A percentile compares a stretch with the other conserved stretches of the same genome.
These are phyloP conservation scores for Orientallactaga bullata DNA, from an alignment of 2,113 vertebrate genomes.

Conservation along the genomic window DNA sequence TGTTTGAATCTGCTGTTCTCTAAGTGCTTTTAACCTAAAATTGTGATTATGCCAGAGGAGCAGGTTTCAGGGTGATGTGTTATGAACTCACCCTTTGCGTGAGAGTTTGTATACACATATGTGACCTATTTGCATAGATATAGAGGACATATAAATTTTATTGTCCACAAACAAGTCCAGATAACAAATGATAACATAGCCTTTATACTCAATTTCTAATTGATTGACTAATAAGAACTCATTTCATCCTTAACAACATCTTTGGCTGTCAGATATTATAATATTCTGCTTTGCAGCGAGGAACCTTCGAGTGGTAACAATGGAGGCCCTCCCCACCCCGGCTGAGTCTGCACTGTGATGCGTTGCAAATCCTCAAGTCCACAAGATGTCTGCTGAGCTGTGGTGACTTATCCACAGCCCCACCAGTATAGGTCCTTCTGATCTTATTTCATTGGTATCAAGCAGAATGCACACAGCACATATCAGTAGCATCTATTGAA, in stretches of 20 bases:
- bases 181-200: not conserved
- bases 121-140: no score
- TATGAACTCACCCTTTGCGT: not conserved
- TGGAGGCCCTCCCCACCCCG: fast-evolving
- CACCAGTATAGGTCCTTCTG: fast-evolving
- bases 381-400: fast-evolving
- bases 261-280: not conserved
- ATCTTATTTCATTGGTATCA: not conserved
- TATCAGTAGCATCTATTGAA: not conserved
- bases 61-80: not conserved
- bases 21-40: not conserved
- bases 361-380: fast-evolving
- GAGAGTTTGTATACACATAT: not conserved
- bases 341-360: fast-evolving
- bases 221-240: not conserved
- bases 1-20: not conserved
- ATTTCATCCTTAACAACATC: not conserved
- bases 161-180: not conserved
- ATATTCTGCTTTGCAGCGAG: not conserved
- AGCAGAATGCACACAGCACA: no score
- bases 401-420: fast-evolving
- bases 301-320: not conserved
- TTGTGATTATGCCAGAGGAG: not conserved
- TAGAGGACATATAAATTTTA: not conserved
- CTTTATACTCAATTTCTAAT: not conserved